phyloP scores from a whole-genome alignment of 2,113 vertebrate genomes.

The Chloropsis hardwickii region DNA sequence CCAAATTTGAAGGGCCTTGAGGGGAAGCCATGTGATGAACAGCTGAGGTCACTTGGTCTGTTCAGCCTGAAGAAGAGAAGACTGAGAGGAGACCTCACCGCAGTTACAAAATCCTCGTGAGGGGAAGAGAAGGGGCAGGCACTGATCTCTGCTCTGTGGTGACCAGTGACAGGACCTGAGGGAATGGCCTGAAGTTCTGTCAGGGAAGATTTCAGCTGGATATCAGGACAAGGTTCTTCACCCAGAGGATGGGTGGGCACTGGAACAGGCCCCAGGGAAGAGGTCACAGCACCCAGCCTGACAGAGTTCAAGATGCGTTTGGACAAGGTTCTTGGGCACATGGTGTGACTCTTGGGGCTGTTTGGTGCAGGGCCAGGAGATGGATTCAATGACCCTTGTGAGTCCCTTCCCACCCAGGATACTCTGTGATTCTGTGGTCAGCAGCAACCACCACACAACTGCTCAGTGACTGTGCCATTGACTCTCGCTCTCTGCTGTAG shows the following conservation, averaged over 20 bases:
- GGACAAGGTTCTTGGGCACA: neutral
- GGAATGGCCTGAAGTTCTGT: neutral
- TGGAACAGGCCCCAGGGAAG: neutral
- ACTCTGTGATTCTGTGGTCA: neutral
- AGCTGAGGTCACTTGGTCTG: neutral
- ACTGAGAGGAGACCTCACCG: rapidly evolving
- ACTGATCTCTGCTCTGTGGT: neutral
- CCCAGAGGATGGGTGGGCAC: neutral
- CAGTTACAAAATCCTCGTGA: rapidly evolving
- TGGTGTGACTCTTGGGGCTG: no score
- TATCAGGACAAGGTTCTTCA: neutral
- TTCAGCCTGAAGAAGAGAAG: neutral
- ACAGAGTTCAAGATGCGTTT: neutral
- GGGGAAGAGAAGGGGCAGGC: neutral
- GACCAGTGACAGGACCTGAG: rapidly evolving
- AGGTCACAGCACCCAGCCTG: neutral
- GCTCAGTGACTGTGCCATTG: neutral
- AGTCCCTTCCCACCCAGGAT: neutral
- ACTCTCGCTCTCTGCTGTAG: rapidly evolving
- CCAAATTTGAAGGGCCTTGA: neutral
- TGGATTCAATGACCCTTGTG: neutral
- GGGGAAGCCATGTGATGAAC: rapidly evolving
- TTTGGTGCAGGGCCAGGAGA: neutral
- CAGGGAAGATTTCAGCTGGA: rapidly evolving
- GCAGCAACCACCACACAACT: neutral